Evolutionary conservation across 2,113 vertebrate species (phyloP).

Genomic region (Eudyptes chrysolophus): DNA sequence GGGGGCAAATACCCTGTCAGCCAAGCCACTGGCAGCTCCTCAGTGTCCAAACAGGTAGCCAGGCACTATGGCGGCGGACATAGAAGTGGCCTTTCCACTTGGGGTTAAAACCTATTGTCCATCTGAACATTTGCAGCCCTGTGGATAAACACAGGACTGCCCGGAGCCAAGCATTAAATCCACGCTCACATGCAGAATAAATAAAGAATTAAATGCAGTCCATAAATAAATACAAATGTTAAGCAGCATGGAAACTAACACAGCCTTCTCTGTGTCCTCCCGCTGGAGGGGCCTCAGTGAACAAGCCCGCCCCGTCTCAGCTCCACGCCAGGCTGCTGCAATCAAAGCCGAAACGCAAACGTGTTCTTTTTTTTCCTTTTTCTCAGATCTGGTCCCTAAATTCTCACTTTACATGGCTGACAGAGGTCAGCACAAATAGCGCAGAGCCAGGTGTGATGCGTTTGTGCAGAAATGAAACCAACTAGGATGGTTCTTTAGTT

Average conservation of each 20-base stretch:
- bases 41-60: accelerated
- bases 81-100: not conserved
- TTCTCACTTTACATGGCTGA: not conserved
- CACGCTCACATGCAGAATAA: not conserved
- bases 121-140: not conserved
- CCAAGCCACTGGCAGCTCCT: not conserved
- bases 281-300: not conserved
- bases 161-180: not conserved
- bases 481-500: not conserved
- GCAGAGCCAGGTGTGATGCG: constrained; percentile 21
- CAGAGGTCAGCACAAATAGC: not conserved
- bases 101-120: constrained; percentile 20
- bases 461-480: not conserved
- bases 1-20: not conserved
- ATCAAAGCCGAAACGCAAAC: not conserved
- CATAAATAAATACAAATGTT: constrained; percentile 43
- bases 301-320: not conserved
- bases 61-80: accelerated
- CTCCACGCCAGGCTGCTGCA: not conserved
- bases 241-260: not conserved
- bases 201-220: constrained; percentile 10
- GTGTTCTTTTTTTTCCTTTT: not conserved
- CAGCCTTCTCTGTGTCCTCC: not conserved
- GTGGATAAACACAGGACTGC: constrained; percentile 25
- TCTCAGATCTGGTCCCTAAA: constrained; percentile 36